Evolutionary conservation across 2,113 vertebrate genomes (phyloP).

Genomic region (Caranx ignobilis): DNA sequence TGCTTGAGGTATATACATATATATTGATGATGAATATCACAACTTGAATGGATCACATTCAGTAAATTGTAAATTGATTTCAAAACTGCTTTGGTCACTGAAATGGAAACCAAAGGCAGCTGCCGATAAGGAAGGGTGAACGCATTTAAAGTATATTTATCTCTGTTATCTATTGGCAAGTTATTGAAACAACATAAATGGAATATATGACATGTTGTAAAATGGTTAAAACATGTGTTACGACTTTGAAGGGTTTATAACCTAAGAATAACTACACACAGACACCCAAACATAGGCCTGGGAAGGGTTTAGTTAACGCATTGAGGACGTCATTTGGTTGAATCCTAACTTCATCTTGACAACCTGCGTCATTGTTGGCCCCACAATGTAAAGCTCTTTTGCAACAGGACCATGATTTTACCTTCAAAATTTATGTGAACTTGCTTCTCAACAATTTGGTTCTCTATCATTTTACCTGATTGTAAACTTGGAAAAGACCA

Average conservation of each 20-base stretch:
- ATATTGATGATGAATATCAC: neutral
- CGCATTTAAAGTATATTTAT: neutral
- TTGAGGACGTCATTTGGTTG: no score
- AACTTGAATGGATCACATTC: neutral
- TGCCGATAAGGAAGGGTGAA: neutral
- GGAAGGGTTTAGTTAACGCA: neutral
- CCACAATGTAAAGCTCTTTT: neutral
- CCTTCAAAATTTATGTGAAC: neutral
- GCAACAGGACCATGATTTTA: neutral
- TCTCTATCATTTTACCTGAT: neutral
- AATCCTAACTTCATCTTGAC: no score
- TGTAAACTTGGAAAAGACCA: neutral
- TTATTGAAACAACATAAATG: neutral
- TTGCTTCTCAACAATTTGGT: neutral
- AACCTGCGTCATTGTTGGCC: no score
- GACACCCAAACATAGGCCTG: neutral
- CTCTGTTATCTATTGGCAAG: neutral
- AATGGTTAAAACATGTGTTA: neutral
- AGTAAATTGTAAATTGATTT: neutral
- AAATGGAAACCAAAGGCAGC: neutral
- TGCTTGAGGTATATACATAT: no score
- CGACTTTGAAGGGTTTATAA: neutral
- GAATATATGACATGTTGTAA: neutral
- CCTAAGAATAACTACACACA: neutral
- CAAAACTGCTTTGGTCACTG: neutral